Evolutionary conservation across 2,113 vertebrate genomes (phyloP).

Genomic region (Balaenoptera acutorostrata): DNA sequence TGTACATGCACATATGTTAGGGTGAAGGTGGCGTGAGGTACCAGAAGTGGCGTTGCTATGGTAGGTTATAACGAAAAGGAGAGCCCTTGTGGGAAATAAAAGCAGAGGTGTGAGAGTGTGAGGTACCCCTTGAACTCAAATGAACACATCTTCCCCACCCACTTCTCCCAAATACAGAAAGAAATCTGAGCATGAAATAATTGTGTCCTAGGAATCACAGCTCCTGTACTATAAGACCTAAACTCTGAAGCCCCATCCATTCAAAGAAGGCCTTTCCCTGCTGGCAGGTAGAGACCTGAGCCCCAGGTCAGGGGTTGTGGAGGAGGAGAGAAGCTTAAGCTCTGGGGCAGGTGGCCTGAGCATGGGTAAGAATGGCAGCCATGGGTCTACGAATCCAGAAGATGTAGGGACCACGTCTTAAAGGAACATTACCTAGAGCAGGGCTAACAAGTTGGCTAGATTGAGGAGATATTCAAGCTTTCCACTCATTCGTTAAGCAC

Average conservation of each 20-base stretch:
- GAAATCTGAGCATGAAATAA: no score
- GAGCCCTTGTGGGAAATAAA: not conserved
- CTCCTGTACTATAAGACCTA: not conserved
- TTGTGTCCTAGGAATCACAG: no score
- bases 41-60: not conserved
- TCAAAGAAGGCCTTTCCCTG: not conserved
- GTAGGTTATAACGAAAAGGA: not conserved
- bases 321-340: not conserved
- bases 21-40: no score
- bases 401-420: fast-evolving
- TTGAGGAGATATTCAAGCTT: not conserved
- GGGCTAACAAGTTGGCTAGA: not conserved
- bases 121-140: not conserved
- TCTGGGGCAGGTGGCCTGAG: no score
- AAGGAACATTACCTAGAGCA: no score
- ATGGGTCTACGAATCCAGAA: no score
- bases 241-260: not conserved
- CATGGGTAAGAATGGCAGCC: not conserved
- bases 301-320: no score
- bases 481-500: not conserved
- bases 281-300: not conserved
- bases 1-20: not conserved
- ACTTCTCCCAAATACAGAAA: not conserved
- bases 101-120: not conserved
- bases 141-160: not conserved